Base-by-base conservation (phyloP, 2,113 vertebrate genomes). In the Tympanuchus pallidicinctus region DNA sequence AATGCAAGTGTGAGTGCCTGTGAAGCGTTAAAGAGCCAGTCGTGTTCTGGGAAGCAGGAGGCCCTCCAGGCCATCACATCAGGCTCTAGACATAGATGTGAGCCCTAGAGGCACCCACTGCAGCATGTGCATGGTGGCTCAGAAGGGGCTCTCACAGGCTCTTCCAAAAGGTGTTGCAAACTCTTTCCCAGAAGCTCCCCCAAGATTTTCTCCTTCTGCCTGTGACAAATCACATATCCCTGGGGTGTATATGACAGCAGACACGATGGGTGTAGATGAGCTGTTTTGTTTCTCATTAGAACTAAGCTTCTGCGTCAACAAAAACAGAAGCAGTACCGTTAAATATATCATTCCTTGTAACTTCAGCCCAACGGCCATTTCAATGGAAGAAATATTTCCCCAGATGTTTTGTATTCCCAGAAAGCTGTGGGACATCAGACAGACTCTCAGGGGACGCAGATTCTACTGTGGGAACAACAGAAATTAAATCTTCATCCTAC, bases 261-360 rank as follows among this genome's bases (percentile, higher is more conserved):
- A 47, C 10, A 50, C 0, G 9, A 38, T 0, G 0, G 40, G 21
- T 82, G 21, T 28, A 60, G 3, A 11, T 0, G 0, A 40, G 7
- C 36, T 2, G 36, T 24, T 80, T 65, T 9, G 0, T 11, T 82
- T 48, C n/a, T 73, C 40, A 2, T 34, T 32, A 59, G 45, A 74
- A 45, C 8, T 60, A 67, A 72, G 15, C 2, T 28, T 74, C 16
- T 14, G 40, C 43, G 42, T 12, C 65, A 16, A 13, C 1, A 8
- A 17, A 27, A 69, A 10, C 8, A 73, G 70, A 24, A 70, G 24
- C 13, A 54, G 9, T 6, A 0, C 50, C 47, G 47, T 24, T 83
- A 40, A 20, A 16, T 2, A 2, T 43, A 22, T 4, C 36, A 13
- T 45, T 71, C 36, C 50, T 56, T 6, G 7, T 2, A 61, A 10